Percentiles rank a stretch among this genome's conserved stretches.
These are phyloP conservation scores for Drosophila bipectinata DNA, from an alignment of 1,140 invertebrate genomes.

Conservation along the genomic window DNA sequence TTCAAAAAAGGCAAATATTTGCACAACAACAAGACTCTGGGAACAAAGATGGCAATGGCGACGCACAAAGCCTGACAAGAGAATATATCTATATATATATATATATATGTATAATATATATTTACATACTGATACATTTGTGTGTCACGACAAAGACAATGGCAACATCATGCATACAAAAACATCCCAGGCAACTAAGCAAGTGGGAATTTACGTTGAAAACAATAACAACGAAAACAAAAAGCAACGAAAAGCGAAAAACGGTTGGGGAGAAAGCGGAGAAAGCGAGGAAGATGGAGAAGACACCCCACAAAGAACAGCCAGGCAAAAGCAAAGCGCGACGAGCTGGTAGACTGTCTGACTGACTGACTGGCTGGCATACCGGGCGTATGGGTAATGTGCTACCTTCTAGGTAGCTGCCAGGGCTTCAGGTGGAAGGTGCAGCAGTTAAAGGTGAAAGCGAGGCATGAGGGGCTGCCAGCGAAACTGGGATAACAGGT, in stretches of 20 bases:
- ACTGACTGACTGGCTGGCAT: slow-evolving; percentile 46
- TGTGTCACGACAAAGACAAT: slow-evolving; percentile 56
- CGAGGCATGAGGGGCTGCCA: slow-evolving; percentile 3
- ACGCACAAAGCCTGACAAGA: slow-evolving; percentile 22
- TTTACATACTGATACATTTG: slow-evolving; percentile 23
- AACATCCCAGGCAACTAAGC: slow-evolving; percentile 67
- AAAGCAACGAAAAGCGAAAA: slow-evolving; percentile 26
- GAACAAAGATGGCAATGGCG: slow-evolving; percentile 22
- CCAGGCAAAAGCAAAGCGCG: slow-evolving; percentile 10
- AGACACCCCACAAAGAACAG: not conserved
- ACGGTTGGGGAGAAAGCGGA: slow-evolving; percentile 11
- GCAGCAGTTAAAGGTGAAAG: not conserved
- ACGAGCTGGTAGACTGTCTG: slow-evolving; percentile 38
- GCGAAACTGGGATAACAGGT: slow-evolving; percentile 41
- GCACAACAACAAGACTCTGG: slow-evolving; percentile 57
- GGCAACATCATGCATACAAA: slow-evolving; percentile 55
- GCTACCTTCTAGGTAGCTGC: slow-evolving; percentile 19
- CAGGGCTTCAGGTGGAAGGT: not conserved
- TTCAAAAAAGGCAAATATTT: slow-evolving; percentile 81
- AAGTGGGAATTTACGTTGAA: slow-evolving; percentile 80
- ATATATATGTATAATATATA: slow-evolving; percentile 5
- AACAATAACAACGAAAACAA: slow-evolving; percentile 72
- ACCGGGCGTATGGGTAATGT: slow-evolving; percentile 67
- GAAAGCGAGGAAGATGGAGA: slow-evolving; percentile 2
- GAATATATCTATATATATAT: not conserved